Conservation (phyloP, 2,888 invertebrate genomes). For the Brachyptera risi region DNA sequence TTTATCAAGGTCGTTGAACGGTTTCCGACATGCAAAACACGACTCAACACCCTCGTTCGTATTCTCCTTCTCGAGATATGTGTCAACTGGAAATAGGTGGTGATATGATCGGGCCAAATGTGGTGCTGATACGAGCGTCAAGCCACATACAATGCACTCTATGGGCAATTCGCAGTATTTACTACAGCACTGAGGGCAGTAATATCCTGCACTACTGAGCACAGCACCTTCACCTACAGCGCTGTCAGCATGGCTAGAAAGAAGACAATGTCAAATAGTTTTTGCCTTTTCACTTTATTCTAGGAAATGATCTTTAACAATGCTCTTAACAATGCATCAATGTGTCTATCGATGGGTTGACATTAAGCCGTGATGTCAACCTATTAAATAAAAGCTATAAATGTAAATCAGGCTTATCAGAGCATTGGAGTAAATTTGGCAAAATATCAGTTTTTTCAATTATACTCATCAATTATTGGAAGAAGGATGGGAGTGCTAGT, state of each 20-base stretch:
- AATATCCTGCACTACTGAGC: conserved; percentile 67
- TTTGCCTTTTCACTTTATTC: background rate
- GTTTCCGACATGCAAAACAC: conserved; percentile 73
- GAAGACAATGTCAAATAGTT: background rate
- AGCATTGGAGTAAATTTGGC: too few species aligned
- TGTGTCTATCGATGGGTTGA: too few species aligned
- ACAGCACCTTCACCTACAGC: background rate
- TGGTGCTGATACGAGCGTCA: conserved; percentile 95
- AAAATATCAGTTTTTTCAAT: too few species aligned
- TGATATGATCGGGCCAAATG: conserved; percentile 97
- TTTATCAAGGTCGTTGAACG: conserved; percentile 65
- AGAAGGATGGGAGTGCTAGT: too few species aligned
- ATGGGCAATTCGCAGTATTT: conserved; percentile 98
- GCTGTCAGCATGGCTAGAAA: background rate
- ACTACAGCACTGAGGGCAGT: conserved; percentile 93
- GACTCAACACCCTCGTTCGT: conserved; percentile 49
- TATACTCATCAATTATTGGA: too few species aligned
- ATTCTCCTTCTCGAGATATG: conserved; percentile 65
- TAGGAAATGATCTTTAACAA: too few species aligned
- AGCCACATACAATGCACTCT: conserved; percentile 91
- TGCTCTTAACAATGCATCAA: too few species aligned
- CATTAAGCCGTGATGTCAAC: too few species aligned
- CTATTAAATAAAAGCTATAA: too few species aligned
- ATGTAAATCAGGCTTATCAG: too few species aligned
- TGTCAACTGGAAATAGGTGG: conserved; percentile 90